These are phyloP conservation scores for Drosophila cognata DNA, from an alignment of 2,888 invertebrate species.

Conservation along the genomic window DNA sequence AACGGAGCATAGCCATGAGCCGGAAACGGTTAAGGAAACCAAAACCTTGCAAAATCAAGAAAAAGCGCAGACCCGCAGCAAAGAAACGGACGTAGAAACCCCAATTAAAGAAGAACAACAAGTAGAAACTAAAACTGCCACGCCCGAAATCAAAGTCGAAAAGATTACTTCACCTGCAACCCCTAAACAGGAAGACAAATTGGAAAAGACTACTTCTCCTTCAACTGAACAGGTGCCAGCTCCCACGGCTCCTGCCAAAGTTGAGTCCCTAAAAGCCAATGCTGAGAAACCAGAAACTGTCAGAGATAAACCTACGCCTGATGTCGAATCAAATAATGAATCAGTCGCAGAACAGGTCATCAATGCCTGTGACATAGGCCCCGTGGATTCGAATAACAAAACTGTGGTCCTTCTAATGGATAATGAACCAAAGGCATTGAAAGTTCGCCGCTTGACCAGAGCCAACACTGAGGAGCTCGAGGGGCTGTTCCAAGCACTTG, in stretches of 20 bases:
- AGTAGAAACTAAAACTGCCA: background rate
- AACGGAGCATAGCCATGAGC: constrained; percentile 27
- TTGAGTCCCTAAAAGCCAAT: background rate
- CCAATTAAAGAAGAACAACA: background rate
- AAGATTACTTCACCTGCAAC: background rate
- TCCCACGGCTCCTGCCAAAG: background rate
- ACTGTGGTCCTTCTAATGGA: constrained; percentile 80
- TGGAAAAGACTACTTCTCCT: background rate
- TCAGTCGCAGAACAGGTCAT: constrained; percentile 14
- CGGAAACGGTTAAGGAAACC: constrained; percentile 63
- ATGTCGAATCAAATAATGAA: constrained; percentile 2
- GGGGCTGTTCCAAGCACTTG: constrained; percentile 80
- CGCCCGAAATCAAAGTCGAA: background rate
- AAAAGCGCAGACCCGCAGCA: constrained; percentile 46
- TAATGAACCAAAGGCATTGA: constrained; percentile 79
- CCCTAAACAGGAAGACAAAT: background rate
- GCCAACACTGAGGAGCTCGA: constrained; percentile 83
- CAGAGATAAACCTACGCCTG: background rate
- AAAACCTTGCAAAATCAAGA: constrained; percentile 69
- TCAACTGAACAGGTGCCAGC: background rate
- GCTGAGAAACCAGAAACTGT: constrained; percentile 4
- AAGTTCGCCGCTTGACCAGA: constrained; percentile 78
- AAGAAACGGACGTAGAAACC: constrained; percentile 29
- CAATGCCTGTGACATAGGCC: constrained; percentile 51
- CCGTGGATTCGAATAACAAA: constrained; percentile 73